Conservation (phyloP, 2,113 vertebrate species). For the Melierax canorus region DNA sequence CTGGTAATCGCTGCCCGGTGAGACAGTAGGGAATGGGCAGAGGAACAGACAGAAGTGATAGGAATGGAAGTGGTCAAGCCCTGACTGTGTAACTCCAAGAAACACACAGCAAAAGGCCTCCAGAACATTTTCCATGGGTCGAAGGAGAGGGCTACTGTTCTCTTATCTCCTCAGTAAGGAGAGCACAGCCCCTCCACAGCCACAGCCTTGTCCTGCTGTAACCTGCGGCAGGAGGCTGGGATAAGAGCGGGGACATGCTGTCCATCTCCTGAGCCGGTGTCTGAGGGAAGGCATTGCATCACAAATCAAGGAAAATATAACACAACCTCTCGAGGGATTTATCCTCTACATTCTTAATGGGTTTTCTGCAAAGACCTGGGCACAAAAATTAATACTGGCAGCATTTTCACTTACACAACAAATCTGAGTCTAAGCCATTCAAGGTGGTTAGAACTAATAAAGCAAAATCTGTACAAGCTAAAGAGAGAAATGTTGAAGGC, state of each 20-base stretch:
- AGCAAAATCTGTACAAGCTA: not conserved
- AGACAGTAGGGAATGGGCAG: not conserved
- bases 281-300: not conserved
- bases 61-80: not conserved
- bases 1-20: rapidly evolving
- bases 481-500: not conserved
- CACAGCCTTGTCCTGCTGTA: too few relatives aligned
- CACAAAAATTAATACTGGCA: not conserved
- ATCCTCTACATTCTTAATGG: not conserved
- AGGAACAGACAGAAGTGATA: not conserved
- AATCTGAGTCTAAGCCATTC: not conserved
- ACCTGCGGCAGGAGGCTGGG: too few relatives aligned
- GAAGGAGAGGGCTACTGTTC: too few relatives aligned
- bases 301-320: not conserved
- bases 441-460: not conserved
- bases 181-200: too few relatives aligned
- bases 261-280: not conserved
- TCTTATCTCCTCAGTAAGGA: too few relatives aligned
- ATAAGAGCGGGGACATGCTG: too few relatives aligned
- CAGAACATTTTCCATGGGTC: too few relatives aligned
- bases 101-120: too few relatives aligned
- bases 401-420: not conserved
- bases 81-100: too few relatives aligned
- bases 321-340: rapidly evolving
- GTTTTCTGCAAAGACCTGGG: not conserved